phyloP scores from a whole-genome alignment of 2,113 vertebrate genomes.

The Syngnathus scovelli region DNA sequence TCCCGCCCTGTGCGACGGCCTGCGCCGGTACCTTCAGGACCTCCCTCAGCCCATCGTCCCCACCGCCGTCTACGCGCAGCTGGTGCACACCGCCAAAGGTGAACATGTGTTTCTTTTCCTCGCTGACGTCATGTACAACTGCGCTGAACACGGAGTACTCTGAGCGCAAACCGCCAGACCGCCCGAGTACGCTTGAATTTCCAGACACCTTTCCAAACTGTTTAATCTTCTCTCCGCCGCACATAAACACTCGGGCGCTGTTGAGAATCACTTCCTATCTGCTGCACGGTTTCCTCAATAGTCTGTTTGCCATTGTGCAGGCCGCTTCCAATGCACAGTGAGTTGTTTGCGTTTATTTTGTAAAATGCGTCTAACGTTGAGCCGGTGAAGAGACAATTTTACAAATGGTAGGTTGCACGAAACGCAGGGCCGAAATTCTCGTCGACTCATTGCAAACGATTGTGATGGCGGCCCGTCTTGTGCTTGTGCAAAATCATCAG shows the following conservation, averaged over 20 bases:
- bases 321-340: too few species aligned
- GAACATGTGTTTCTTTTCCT: slow-evolving; percentile 19
- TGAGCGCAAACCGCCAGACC: slow-evolving; percentile 31
- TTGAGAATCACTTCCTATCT: too few species aligned
- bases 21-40: slow-evolving; percentile 87
- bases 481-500: slow-evolving; percentile 4
- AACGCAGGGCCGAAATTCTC: too few species aligned
- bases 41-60: slow-evolving; percentile 93
- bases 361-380: too few species aligned
- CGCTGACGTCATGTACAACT: slow-evolving; percentile 21
- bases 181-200: neutral
- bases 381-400: too few species aligned
- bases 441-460: neutral
- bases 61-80: slow-evolving; percentile 75
- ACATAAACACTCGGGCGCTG: neutral
- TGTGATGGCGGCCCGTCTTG: neutral
- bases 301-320: too few species aligned
- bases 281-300: too few species aligned
- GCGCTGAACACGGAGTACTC: slow-evolving; percentile 41
- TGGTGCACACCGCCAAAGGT: slow-evolving; percentile 87
- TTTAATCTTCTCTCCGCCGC: neutral
- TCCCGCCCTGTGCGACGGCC: slow-evolving; percentile 79
- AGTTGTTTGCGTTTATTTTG: too few species aligned
- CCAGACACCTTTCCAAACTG: neutral
- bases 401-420: too few species aligned